phyloP scores from a whole-genome alignment of 1,140 invertebrate species.

The Condylostylus longicornis region DNA sequence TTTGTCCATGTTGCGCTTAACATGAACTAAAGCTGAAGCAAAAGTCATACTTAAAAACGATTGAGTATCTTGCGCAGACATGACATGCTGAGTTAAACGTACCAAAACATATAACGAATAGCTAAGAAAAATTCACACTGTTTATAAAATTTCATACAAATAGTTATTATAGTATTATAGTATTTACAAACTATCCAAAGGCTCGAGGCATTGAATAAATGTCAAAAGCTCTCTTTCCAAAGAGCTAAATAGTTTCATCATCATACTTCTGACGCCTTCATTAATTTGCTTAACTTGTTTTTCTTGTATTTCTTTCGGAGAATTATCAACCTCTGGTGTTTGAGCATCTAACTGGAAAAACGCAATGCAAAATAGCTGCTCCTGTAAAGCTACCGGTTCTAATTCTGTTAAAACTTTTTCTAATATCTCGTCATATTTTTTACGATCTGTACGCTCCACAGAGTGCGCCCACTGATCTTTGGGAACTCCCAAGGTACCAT shows the following conservation, averaged over 20 bases:
- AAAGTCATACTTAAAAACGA: constrained; percentile 84
- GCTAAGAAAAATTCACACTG: constrained; percentile 37
- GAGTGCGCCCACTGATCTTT: constrained; percentile 27
- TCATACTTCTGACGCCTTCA: constrained; percentile 67
- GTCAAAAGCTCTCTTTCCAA: constrained; percentile 72
- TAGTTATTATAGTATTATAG: constrained; percentile 1
- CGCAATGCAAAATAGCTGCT: constrained; percentile 88
- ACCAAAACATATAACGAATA: constrained; percentile 88
- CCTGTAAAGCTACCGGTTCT: constrained; percentile 81
- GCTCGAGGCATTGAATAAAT: constrained; percentile 74
- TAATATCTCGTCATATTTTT: constrained; percentile 31
- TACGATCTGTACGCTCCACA: constrained; percentile 23
- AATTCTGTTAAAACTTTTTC: constrained; percentile 61
- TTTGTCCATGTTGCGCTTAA: constrained; percentile 89
- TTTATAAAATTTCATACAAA: constrained; percentile 4
- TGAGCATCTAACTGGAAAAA: constrained; percentile 88
- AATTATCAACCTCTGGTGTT: too few species aligned
- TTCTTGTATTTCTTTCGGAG: constrained; percentile 39
- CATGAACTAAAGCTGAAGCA: constrained; percentile 73
- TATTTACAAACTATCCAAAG: constrained; percentile 74
- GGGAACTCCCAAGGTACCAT: constrained; percentile 28
- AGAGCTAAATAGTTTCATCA: constrained; percentile 72
- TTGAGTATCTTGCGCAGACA: constrained; percentile 78
- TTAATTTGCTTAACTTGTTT: constrained; percentile 54
- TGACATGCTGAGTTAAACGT: constrained; percentile 73